Evolutionary conservation across 2,113 vertebrate genomes (phyloP).

Genomic region (Piaya cayana): DNA sequence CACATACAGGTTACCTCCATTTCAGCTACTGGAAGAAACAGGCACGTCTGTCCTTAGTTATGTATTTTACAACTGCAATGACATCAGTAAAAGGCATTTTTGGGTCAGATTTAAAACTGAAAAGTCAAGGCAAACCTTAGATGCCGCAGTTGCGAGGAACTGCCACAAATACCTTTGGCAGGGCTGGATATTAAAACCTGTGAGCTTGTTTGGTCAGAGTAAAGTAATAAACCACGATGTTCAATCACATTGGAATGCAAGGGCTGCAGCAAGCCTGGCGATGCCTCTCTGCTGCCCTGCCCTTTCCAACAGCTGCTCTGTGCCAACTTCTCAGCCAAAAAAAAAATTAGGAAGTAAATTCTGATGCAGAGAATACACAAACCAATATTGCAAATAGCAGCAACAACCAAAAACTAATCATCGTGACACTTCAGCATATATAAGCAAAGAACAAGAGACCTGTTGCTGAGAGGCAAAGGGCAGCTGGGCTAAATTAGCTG

Average conservation of each 20-base stretch:
- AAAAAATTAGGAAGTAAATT: background rate
- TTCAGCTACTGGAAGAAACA: constrained; percentile 28
- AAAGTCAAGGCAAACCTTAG: constrained; percentile 17
- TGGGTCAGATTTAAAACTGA: background rate
- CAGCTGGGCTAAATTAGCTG: constrained; percentile 83
- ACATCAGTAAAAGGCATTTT: constrained; percentile 19
- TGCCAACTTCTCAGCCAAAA: background rate
- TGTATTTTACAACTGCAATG: background rate
- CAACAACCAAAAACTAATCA: constrained; percentile 49
- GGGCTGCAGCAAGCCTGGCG: background rate
- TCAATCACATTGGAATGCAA: constrained; percentile 63
- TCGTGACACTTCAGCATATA: background rate
- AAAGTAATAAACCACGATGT: constrained; percentile 36
- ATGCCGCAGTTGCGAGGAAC: background rate
- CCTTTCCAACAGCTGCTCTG: background rate
- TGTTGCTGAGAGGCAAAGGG: constrained; percentile 70
- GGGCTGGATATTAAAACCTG: constrained; percentile 46
- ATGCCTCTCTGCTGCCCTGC: background rate
- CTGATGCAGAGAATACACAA: background rate
- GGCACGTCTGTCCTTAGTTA: constrained; percentile 39
- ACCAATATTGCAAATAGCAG: background rate
- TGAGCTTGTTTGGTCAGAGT: constrained; percentile 50
- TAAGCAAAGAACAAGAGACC: constrained; percentile 34
- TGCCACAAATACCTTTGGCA: constrained; percentile 47
- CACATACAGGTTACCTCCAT: constrained; percentile 17